Conservation (phyloP, 1,140 invertebrate genomes). For the Streblospio benedicti region DNA sequence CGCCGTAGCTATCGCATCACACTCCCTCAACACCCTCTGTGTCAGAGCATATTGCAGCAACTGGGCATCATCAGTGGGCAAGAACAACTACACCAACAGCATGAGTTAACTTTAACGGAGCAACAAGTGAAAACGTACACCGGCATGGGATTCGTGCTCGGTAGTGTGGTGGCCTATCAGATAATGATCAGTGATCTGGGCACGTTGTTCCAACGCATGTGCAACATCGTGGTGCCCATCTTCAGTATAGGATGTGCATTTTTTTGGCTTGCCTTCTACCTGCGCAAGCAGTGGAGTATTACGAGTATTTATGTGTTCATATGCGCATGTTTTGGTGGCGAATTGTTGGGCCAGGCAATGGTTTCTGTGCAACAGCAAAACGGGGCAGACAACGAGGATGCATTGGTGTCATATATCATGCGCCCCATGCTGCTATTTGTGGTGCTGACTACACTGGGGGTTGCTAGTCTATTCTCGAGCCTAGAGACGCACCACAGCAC, state of each 20-base stretch:
- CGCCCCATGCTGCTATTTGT: constrained; percentile 35
- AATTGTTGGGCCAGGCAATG: constrained; percentile 35
- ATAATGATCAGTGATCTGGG: constrained; percentile 37
- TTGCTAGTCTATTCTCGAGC: constrained; percentile 40
- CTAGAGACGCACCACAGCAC: constrained; percentile 40
- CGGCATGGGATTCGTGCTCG: constrained; percentile 25
- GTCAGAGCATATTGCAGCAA: too few relatives aligned
- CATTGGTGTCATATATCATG: constrained; percentile 22
- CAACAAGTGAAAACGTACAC: constrained; percentile 35
- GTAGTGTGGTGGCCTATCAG: constrained; percentile 31
- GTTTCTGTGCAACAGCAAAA: not conserved
- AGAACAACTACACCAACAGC: too few relatives aligned
- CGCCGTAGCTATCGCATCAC: too few relatives aligned
- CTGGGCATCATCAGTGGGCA: too few relatives aligned
- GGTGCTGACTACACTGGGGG: constrained; percentile 34
- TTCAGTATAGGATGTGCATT: constrained; percentile 43
- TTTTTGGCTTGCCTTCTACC: constrained; percentile 42
- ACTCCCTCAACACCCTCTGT: too few relatives aligned
- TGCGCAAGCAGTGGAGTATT: constrained; percentile 41
- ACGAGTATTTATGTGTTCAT: constrained; percentile 46
- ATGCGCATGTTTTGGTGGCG: constrained; percentile 41
- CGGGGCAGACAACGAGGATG: constrained; percentile 11
- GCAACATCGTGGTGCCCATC: constrained; percentile 39
- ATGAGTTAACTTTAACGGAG: constrained; percentile 24
- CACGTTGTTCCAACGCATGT: constrained; percentile 35